These are phyloP conservation scores for Chlorodrepanis virens DNA, from an alignment of 2,113 vertebrate genomes.

Conservation along the genomic window DNA sequence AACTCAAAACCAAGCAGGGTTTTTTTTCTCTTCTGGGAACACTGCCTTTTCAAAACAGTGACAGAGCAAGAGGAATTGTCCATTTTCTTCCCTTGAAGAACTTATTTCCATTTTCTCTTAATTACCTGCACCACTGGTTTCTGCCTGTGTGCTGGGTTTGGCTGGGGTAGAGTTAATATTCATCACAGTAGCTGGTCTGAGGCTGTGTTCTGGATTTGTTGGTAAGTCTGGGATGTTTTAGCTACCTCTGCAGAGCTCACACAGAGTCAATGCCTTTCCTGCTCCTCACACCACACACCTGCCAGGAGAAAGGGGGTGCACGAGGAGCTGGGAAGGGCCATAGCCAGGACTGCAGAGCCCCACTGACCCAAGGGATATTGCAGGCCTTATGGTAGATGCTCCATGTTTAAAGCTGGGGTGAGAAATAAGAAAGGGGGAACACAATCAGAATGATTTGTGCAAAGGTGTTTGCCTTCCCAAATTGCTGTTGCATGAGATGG, in stretches of 20 bases:
- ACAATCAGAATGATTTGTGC: neutral
- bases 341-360: neutral
- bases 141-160: neutral
- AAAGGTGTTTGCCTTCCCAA: neutral
- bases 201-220: neutral
- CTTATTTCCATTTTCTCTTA: neutral
- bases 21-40: neutral
- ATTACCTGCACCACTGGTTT: neutral
- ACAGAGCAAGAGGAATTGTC: neutral
- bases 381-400: rapidly evolving
- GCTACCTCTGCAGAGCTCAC: neutral
- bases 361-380: neutral
- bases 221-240: neutral
- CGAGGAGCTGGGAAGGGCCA: neutral
- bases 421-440: neutral
- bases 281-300: neutral
- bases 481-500: rapidly evolving
- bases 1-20: neutral
- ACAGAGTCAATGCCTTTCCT: neutral
- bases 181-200: neutral
- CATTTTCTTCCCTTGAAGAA: neutral
- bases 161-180: neutral
- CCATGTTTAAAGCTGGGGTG: neutral
- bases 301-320: neutral
- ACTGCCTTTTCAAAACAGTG: neutral